phyloP scores from a whole-genome alignment of 2,888 invertebrate genomes.

The Calephelis perditalis region DNA sequence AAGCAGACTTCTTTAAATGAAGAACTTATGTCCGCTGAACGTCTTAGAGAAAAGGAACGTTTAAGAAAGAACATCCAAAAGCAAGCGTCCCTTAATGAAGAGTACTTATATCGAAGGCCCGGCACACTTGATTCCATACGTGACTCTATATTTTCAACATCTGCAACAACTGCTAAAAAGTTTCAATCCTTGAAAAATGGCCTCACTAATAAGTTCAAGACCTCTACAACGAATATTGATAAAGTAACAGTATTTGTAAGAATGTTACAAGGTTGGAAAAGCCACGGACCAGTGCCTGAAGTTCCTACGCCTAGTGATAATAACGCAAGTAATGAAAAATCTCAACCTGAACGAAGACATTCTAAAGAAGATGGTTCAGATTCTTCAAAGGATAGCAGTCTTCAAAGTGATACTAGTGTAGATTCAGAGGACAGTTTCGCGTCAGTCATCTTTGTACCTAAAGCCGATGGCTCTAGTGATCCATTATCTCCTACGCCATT shows the following conservation, averaged over 20 bases:
- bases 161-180: conserved; percentile 83
- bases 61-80: conserved; percentile 91
- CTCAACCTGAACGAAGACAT: conserved; percentile 81
- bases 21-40: conserved; percentile 92
- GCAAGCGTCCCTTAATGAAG: conserved; percentile 92
- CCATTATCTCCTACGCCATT: conserved; percentile 79
- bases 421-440: conserved; percentile 96
- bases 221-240: conserved; percentile 89
- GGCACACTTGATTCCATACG: conserved; percentile 83
- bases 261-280: conserved; percentile 90
- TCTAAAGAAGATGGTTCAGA: conserved; percentile 94
- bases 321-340: conserved; percentile 63
- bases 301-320: conserved; percentile 67
- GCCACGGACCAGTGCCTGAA: conserved; percentile 71
- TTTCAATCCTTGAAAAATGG: conserved; percentile 88
- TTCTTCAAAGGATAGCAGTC: conserved; percentile 91
- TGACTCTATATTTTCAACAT: conserved; percentile 85
- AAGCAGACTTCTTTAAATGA: conserved; percentile 94
- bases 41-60: conserved; percentile 88
- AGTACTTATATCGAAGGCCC: conserved; percentile 84
- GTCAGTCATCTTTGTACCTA: conserved; percentile 94
- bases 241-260: conserved; percentile 90
- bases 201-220: conserved; percentile 89
- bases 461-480: conserved; percentile 81
- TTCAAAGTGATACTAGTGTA: conserved; percentile 95